phyloP scores from a whole-genome alignment of 2,797 vertebrate species.

The Muscicapa striata region DNA sequence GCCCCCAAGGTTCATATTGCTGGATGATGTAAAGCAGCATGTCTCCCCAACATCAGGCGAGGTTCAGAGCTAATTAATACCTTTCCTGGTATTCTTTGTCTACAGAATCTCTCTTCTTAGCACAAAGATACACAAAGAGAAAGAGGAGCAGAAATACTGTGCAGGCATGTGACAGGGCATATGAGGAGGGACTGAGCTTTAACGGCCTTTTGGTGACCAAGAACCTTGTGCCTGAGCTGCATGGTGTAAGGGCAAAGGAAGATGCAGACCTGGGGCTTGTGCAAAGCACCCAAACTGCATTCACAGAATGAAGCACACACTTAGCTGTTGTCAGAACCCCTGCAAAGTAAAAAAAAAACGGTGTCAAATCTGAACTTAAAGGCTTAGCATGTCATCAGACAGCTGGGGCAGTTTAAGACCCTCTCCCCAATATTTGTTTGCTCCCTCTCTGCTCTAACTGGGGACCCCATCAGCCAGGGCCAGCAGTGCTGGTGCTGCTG shows the following conservation, averaged over 20 bases:
- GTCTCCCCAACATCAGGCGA: neutral
- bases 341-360: neutral
- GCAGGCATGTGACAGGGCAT: neutral
- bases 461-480: fast-evolving
- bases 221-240: neutral
- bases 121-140: neutral
- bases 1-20: neutral
- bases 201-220: neutral
- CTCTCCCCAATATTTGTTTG: neutral
- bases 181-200: neutral
- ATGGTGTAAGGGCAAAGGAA: neutral
- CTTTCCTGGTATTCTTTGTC: neutral
- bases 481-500: neutral
- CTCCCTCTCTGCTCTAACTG: neutral
- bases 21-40: neutral
- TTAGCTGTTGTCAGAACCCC: neutral
- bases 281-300: neutral
- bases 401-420: neutral
- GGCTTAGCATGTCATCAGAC: neutral
- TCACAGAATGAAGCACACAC: neutral
- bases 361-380: neutral
- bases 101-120: neutral
- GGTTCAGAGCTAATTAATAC: neutral
- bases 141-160: neutral
- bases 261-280: neutral